These are phyloP conservation scores for Sebastes oblongus DNA, from an alignment of 2,797 vertebrate genomes.

Conservation along the genomic window DNA sequence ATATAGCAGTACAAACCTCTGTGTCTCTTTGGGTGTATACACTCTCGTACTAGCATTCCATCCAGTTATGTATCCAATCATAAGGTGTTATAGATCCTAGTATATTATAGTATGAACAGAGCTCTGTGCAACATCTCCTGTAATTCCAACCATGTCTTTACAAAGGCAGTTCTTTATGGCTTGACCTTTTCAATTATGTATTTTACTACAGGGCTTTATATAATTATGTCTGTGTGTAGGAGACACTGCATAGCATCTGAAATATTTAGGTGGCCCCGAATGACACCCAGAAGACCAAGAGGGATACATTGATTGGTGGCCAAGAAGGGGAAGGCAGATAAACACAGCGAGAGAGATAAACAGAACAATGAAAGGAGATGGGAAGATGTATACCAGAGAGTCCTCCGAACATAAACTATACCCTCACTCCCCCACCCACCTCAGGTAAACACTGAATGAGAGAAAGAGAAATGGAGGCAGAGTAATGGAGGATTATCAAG, in stretches of 20 bases:
- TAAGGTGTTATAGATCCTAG: not conserved
- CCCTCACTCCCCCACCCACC: not conserved
- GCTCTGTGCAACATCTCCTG: slow-evolving; percentile 1
- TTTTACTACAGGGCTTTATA: slow-evolving; percentile 34
- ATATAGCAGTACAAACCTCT: not conserved
- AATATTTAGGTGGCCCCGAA: slow-evolving; percentile 47
- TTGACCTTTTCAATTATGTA: slow-evolving; percentile 41
- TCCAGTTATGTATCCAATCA: not conserved
- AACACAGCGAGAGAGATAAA: slow-evolving; percentile 34
- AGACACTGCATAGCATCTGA: slow-evolving; percentile 10
- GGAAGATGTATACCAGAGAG: slow-evolving; percentile 19
- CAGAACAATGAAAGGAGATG: not conserved
- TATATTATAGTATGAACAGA: not conserved
- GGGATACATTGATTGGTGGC: slow-evolving; percentile 25
- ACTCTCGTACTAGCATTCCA: not conserved
- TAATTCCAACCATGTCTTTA: slow-evolving; percentile 9
- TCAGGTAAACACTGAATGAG: slow-evolving; percentile 38
- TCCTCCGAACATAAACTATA: slow-evolving; percentile 22
- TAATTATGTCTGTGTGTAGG: not conserved
- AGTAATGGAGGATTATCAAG: slow-evolving; percentile 49
- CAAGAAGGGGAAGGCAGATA: slow-evolving; percentile 26
- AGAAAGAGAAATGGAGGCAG: slow-evolving; percentile 21
- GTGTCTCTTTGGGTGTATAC: not conserved
- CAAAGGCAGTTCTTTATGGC: slow-evolving; percentile 2
- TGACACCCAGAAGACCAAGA: slow-evolving; percentile 29